Conservation (phyloP, 2,113 vertebrate genomes). For the Capreolus pygargus region DNA sequence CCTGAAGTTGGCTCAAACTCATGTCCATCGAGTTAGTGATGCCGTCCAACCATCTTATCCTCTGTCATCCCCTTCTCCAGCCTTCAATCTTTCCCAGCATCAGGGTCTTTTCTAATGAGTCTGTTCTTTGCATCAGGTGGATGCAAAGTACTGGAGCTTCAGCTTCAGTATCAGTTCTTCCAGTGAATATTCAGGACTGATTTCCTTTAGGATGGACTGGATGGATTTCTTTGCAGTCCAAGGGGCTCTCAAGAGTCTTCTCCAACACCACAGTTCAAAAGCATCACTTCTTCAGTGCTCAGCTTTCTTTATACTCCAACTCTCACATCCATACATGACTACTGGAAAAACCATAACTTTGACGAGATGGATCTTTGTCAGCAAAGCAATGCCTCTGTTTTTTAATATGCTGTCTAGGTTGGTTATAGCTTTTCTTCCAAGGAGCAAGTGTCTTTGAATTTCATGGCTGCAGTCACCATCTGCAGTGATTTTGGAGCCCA, state of each 20-base stretch:
- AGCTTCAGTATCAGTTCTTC: background rate
- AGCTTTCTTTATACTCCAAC: background rate
- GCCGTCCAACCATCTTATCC: background rate
- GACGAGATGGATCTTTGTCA: accelerated
- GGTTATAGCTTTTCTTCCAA: background rate
- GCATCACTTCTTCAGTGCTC: background rate
- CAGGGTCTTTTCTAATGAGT: background rate
- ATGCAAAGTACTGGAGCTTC: background rate
- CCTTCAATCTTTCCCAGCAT: background rate
- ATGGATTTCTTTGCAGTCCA: background rate
- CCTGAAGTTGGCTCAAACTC: background rate
- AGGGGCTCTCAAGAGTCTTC: background rate
- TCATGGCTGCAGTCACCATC: background rate
- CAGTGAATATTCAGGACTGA: background rate
- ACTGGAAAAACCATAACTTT: background rate
- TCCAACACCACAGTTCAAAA: background rate
- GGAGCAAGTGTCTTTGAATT: background rate
- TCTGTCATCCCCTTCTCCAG: background rate
- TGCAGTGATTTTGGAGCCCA: background rate
- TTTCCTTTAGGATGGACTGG: background rate
- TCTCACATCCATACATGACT: background rate
- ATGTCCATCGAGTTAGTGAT: background rate
- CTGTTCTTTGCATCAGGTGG: background rate
- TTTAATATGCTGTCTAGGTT: background rate
- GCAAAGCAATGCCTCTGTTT: background rate